Conservation (phyloP, 2,113 vertebrate species). For the Macquaria ambigua region DNA sequence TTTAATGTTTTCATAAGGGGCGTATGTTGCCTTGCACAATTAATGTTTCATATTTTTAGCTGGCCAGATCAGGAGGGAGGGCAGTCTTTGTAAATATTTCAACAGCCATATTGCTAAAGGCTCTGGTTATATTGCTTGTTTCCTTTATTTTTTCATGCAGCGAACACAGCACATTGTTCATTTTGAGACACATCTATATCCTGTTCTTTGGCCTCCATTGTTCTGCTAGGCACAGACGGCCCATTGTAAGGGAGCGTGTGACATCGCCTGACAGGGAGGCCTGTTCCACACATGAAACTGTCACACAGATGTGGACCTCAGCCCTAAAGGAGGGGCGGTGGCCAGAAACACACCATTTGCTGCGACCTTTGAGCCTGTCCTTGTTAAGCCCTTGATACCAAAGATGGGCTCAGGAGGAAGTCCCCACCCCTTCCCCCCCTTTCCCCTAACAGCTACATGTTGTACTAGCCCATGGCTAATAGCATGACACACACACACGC, state of each 20-base stretch:
- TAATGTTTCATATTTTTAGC: constrained; percentile 44
- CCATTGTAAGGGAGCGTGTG: constrained; percentile 34
- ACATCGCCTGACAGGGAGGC: constrained; percentile 38
- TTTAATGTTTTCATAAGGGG: constrained; percentile 53
- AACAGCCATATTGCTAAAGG: constrained; percentile 56
- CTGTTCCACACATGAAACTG: constrained; percentile 58
- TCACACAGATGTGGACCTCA: constrained; percentile 65
- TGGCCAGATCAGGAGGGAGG: constrained; percentile 26
- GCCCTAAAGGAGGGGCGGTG: constrained; percentile 42
- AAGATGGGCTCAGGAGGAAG: constrained; percentile 51
- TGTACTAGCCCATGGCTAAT: constrained; percentile 66
- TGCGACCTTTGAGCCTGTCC: constrained; percentile 69
- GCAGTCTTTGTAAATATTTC: constrained; percentile 69
- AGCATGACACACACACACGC: constrained; percentile 48
- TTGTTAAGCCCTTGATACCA: constrained; percentile 67
- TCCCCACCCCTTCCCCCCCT: background rate
- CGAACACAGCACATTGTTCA: constrained; percentile 31
- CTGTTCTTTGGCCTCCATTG: constrained; percentile 51
- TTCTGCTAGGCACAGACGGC: constrained; percentile 29
- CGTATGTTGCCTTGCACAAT: constrained; percentile 39
- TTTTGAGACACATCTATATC: constrained; percentile 28
- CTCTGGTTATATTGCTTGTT: constrained; percentile 48
- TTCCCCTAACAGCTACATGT: constrained; percentile 50
- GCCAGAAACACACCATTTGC: constrained; percentile 46
- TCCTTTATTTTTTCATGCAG: constrained; percentile 52